phyloP scores from a whole-genome alignment of 2,888 invertebrate genomes.

The Xylota segnis region DNA sequence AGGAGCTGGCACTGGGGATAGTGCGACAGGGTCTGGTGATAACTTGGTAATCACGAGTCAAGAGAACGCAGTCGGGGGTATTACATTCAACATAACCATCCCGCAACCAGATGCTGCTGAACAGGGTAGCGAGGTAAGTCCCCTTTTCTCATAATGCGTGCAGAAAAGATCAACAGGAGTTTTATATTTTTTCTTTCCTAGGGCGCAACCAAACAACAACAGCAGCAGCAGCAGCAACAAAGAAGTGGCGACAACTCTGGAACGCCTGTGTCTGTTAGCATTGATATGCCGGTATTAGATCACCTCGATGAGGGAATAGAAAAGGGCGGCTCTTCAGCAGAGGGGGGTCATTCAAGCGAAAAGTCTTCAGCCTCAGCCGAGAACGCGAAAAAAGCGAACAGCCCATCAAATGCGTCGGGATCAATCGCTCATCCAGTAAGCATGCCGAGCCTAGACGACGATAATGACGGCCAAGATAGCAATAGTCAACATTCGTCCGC shows the following conservation, averaged over 20 bases:
- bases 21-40: constrained; percentile 78
- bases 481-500: constrained; percentile 75
- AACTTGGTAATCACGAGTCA: constrained; percentile 84
- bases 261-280: constrained; percentile 83
- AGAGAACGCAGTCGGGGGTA: constrained; percentile 83
- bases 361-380: constrained; percentile 78
- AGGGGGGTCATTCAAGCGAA: constrained; percentile 70
- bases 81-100: constrained; percentile 84
- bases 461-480: constrained; percentile 81
- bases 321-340: constrained; percentile 48
- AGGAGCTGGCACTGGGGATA: constrained; percentile 48
- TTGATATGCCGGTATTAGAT: constrained; percentile 84
- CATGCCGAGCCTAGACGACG: constrained; percentile 85
- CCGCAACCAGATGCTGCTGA: constrained; percentile 82
- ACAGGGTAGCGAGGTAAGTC: constrained; percentile 77
- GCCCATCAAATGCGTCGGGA: constrained; percentile 60
- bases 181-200: not conserved
- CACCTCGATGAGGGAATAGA: constrained; percentile 81
- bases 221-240: constrained; percentile 53
- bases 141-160: not conserved
- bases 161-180: not conserved
- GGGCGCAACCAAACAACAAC: constrained; percentile 48
- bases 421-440: constrained; percentile 82
- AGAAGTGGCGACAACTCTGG: constrained; percentile 74
- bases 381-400: constrained; percentile 56